phyloP scores from a whole-genome alignment of 2,888 invertebrate species.

The Drosophila falleni region DNA sequence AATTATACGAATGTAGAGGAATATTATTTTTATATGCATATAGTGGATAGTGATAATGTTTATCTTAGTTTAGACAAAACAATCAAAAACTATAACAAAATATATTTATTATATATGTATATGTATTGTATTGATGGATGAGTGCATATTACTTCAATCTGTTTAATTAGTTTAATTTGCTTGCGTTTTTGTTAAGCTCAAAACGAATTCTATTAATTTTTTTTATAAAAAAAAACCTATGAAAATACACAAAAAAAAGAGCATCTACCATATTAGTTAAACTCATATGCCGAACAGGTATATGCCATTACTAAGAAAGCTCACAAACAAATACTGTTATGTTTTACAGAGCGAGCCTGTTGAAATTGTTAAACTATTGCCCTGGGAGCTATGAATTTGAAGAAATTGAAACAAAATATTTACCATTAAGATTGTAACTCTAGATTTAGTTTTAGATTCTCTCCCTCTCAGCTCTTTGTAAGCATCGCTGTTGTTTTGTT shows the following conservation, averaged over 20 bases:
- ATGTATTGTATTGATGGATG: conserved; percentile 47
- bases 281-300: conserved; percentile 49
- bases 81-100: conserved; percentile 43
- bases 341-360: conserved; percentile 59
- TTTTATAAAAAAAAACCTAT: conserved; percentile 68
- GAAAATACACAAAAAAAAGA: conserved; percentile 48
- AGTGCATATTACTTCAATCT: conserved; percentile 58
- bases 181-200: conserved; percentile 86
- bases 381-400: conserved; percentile 63
- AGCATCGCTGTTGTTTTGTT: conserved; percentile 76
- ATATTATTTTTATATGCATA: conserved; percentile 74
- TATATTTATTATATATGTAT: conserved; percentile 72
- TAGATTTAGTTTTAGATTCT: conserved; percentile 48
- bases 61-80: conserved; percentile 51
- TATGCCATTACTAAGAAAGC: conserved; percentile 48
- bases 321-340: conserved; percentile 51
- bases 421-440: conserved; percentile 44
- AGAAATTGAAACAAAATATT: conserved; percentile 42
- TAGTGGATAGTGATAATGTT: conserved; percentile 64
- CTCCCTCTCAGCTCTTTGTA: conserved; percentile 53
- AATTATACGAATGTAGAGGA: conserved; percentile 77
- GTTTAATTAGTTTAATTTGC: conserved; percentile 76
- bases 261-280: conserved; percentile 78
- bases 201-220: conserved; percentile 73
- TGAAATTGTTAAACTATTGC: conserved; percentile 72